Evolutionary conservation across 2,797 vertebrate genomes (phyloP).

Genomic region (Galagoides demidoff): DNA sequence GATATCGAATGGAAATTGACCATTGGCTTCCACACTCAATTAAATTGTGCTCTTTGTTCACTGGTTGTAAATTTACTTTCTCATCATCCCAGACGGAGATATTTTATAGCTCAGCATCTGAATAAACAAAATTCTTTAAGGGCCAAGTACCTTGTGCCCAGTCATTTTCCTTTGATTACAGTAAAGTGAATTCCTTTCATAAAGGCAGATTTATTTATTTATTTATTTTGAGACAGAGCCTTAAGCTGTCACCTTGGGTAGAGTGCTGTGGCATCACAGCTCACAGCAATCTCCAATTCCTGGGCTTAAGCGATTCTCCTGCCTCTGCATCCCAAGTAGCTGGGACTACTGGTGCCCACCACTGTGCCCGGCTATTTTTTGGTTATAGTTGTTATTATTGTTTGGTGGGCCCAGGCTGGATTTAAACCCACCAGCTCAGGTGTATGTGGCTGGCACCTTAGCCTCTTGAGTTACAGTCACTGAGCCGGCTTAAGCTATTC

Average conservation of each 20-base stretch:
- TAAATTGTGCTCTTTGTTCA: background rate
- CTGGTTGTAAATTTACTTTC: background rate
- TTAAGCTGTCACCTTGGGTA: background rate
- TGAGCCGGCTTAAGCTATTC: no score
- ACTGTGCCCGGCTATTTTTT: no score
- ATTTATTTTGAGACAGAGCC: background rate
- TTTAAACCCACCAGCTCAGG: no score
- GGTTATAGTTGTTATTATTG: no score
- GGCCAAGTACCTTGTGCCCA: background rate
- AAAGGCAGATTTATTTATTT: background rate
- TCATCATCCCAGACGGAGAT: background rate
- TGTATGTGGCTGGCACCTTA: no score
- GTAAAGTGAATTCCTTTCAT: background rate
- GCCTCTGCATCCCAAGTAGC: no score
- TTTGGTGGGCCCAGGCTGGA: no score
- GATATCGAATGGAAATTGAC: background rate
- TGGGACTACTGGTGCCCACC: no score
- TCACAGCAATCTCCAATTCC: no score
- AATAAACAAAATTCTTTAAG: conserved; percentile 1
- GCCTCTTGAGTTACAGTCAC: no score
- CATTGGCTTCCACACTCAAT: background rate
- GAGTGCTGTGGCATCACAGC: no score
- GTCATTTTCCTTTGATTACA: background rate
- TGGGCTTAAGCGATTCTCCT: no score
- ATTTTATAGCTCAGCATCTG: background rate